Evolutionary conservation across 2,888 invertebrate species (phyloP).

Genomic region (Mythimna ferrago): DNA sequence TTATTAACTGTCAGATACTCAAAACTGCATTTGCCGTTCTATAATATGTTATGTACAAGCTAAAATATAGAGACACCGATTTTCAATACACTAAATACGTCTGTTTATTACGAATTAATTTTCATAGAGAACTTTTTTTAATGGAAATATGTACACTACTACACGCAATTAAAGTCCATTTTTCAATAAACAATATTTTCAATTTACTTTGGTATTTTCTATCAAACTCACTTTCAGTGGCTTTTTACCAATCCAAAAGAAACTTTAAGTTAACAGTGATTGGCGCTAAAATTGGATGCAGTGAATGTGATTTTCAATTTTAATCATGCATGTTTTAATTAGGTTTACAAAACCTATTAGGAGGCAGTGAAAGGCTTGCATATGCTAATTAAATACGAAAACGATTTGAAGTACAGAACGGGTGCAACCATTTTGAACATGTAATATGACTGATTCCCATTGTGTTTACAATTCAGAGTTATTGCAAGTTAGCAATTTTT

Average conservation of each 20-base stretch:
- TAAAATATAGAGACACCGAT: no score
- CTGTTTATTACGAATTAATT: not conserved
- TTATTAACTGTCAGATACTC: not conserved
- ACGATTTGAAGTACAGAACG: not conserved
- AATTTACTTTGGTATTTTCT: not conserved
- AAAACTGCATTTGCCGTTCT: not conserved
- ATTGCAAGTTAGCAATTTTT: not conserved
- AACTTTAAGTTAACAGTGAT: not conserved
- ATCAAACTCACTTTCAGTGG: not conserved
- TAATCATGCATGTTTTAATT: slow-evolving; percentile 4
- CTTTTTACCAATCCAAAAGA: not conserved
- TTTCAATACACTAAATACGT: not conserved
- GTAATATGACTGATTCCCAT: not conserved
- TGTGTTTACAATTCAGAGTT: not conserved
- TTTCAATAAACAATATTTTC: slow-evolving; percentile 1
- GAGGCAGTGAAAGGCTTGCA: not conserved
- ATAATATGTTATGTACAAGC: not conserved
- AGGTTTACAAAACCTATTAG: not conserved
- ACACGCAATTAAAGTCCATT: not conserved
- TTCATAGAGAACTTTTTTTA: not conserved
- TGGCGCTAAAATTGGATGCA: not conserved
- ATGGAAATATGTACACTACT: not conserved
- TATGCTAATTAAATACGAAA: slow-evolving; percentile 2
- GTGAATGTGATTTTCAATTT: not conserved
- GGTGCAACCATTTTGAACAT: not conserved